Conservation (phyloP, 2,113 vertebrate genomes). For the Leucoraja erinaceus region DNA sequence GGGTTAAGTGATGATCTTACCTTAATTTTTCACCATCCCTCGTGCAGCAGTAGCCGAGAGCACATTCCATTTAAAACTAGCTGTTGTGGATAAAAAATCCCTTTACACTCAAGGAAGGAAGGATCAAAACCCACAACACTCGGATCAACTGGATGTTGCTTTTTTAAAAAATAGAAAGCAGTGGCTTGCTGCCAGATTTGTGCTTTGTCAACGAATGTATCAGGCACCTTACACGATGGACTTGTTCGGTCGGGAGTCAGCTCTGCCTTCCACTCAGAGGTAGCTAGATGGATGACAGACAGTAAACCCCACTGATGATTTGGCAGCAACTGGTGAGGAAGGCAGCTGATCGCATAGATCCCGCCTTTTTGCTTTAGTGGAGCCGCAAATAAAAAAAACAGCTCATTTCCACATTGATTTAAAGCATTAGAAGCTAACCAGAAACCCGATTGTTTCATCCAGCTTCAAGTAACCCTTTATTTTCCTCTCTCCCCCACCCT, state of each 20-base stretch:
- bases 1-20: background rate
- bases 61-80: slow-evolving; percentile 23
- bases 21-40: slow-evolving; percentile 13
- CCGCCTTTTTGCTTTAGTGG: background rate
- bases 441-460: background rate
- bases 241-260: background rate
- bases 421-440: background rate
- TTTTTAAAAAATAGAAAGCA: background rate
- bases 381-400: background rate
- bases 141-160: background rate
- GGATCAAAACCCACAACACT: background rate
- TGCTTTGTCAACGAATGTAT: background rate
- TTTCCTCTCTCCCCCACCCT: no score
- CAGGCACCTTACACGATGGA: background rate
- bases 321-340: background rate
- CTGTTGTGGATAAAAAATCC: background rate
- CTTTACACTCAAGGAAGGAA: background rate
- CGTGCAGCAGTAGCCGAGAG: background rate
- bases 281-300: background rate
- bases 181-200: background rate
- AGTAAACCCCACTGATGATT: background rate
- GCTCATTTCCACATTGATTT: background rate
- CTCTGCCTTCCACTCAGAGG: background rate
- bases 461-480: no score
- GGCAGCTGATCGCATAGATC: background rate